These are phyloP conservation scores for Andricus quercusramuli DNA, from an alignment of 2,888 invertebrate species.

Conservation along the genomic window DNA sequence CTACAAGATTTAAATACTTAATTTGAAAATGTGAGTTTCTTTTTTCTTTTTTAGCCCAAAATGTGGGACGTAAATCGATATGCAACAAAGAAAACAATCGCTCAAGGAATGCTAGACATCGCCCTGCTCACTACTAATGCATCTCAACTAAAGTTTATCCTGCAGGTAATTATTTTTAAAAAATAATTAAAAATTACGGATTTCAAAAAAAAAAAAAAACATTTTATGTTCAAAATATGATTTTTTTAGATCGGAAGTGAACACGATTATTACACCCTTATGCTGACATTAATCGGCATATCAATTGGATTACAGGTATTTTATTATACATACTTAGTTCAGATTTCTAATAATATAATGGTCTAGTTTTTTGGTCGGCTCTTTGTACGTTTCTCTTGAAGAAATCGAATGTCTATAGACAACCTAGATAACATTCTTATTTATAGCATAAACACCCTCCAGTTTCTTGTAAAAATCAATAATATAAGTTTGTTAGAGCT, in stretches of 20 bases:
- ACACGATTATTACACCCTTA: slow-evolving; percentile 91
- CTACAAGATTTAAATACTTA: no score
- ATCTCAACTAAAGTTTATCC: slow-evolving; percentile 91
- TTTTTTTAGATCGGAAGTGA: slow-evolving; percentile 84
- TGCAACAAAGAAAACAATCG: slow-evolving; percentile 95
- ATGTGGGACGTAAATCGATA: slow-evolving; percentile 91
- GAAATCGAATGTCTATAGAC: slow-evolving; percentile 19
- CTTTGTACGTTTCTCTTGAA: neutral
- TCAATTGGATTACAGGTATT: slow-evolving; percentile 92
- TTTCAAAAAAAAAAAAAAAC: neutral
- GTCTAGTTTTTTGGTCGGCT: neutral
- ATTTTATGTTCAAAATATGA: neutral
- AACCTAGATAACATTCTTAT: slow-evolving; percentile 30
- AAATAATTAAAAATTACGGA: neutral
- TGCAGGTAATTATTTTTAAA: slow-evolving; percentile 80
- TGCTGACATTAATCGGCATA: slow-evolving; percentile 88
- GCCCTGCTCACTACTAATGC: slow-evolving; percentile 93
- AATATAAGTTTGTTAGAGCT: slow-evolving; percentile 10
- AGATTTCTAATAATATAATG: neutral
- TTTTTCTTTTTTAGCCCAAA: slow-evolving; percentile 77
- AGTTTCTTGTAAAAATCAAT: slow-evolving; percentile 3
- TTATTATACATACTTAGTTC: neutral
- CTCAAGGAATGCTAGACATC: slow-evolving; percentile 94
- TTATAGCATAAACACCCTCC: neutral
- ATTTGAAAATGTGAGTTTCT: neutral